Conservation (phyloP, 2,113 vertebrate species). For the Tautogolabrus adspersus region DNA sequence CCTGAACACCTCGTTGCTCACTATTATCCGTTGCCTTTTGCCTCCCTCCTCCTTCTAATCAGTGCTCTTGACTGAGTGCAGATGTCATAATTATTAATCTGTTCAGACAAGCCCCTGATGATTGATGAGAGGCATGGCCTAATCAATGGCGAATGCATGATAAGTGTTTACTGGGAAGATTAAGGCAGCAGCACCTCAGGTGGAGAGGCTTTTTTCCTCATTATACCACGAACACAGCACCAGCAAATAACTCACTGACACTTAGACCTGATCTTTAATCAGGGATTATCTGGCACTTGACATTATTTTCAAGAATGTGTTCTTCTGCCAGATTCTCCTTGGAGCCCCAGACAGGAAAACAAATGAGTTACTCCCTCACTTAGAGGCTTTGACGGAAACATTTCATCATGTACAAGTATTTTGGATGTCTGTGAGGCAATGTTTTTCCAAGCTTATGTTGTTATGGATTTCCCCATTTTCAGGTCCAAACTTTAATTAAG, state of each 20-base stretch:
- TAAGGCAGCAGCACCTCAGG: constrained; percentile 72
- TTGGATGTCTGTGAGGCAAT: constrained; percentile 36
- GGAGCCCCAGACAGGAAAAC: constrained; percentile 36
- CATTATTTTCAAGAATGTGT: constrained; percentile 71
- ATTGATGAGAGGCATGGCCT: constrained; percentile 83
- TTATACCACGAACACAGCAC: constrained; percentile 71
- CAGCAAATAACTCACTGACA: constrained; percentile 73
- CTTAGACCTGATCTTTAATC: constrained; percentile 80
- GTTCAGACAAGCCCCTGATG: constrained; percentile 78
- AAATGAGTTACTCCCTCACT: constrained; percentile 35
- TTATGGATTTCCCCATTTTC: constrained; percentile 44
- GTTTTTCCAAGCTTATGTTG: constrained; percentile 48
- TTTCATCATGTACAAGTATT: constrained; percentile 47
- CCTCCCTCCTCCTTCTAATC: constrained; percentile 74
- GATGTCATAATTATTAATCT: constrained; percentile 84
- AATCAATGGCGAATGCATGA: constrained; percentile 84
- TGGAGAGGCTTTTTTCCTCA: constrained; percentile 80
- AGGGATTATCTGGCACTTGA: constrained; percentile 76
- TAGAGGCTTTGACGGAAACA: constrained; percentile 38
- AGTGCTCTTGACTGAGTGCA: constrained; percentile 79
- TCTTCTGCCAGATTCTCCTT: constrained; percentile 44
- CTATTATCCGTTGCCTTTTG: constrained; percentile 52
- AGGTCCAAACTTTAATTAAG: constrained; percentile 63
- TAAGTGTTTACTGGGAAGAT: constrained; percentile 85
- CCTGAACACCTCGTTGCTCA: constrained; percentile 56